Evolutionary conservation across 1,140 invertebrate genomes (phyloP).

Genomic region (Zaprionus inermis): DNA sequence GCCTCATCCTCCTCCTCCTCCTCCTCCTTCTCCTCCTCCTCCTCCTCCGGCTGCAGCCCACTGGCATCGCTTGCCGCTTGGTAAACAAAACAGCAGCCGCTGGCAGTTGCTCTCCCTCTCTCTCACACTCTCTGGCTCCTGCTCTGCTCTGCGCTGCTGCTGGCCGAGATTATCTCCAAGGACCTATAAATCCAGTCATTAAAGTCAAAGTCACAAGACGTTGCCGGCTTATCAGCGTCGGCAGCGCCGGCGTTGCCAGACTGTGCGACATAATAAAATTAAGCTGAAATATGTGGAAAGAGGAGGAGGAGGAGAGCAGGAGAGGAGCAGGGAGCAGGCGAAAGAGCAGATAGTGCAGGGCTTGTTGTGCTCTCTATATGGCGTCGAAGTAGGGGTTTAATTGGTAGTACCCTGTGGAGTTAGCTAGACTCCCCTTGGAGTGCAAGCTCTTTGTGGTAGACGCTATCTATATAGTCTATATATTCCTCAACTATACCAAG

Average conservation of each 20-base stretch:
- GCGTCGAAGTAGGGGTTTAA: neutral
- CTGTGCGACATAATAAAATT: constrained; percentile 76
- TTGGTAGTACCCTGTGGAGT: too few relatives aligned
- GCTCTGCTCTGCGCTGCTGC: neutral
- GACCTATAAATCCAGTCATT: constrained; percentile 84
- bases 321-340: neutral
- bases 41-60: neutral
- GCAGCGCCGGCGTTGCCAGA: constrained; percentile 37
- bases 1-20: neutral
- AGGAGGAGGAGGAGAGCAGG: neutral
- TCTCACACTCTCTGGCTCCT: neutral
- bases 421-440: too few relatives aligned
- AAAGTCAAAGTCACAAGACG: constrained; percentile 84
- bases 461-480: too few relatives aligned
- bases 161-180: constrained; percentile 83
- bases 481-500: too few relatives aligned
- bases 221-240: constrained; percentile 71
- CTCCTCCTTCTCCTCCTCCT: neutral
- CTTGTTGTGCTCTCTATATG: neutral
- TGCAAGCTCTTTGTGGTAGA: too few relatives aligned
- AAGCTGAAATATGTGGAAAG: constrained; percentile 48
- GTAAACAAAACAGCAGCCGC: constrained; percentile 73
- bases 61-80: constrained; percentile 24
- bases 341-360: neutral
- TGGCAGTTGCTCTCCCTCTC: neutral